Base-by-base conservation (phyloP, 53 echinoderm and acorn worm genomes). In the Zoroaster sp. region DNA sequence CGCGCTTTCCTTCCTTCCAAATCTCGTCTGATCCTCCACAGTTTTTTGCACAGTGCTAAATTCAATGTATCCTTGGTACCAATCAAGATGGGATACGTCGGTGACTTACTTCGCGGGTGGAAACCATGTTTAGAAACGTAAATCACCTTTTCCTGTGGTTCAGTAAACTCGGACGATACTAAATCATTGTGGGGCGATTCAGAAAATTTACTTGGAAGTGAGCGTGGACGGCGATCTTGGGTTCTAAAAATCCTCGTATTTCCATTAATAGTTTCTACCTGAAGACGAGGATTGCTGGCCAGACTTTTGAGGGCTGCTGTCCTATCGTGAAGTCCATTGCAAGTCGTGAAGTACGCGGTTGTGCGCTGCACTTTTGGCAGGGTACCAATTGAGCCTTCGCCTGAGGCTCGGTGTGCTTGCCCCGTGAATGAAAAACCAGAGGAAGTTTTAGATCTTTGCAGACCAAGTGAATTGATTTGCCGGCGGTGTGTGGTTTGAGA, bases 1-100 rank as follows among this genome's bases (percentile, higher is more conserved):
- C 92, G 92, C 41, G 92, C 95, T 67, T 87, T 92, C 5, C 74
- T 70, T 74, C 95, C 95, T 41, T 94, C 95, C 65, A 90, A 39
- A 77, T 92, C 90, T 12, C 87, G 79, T 17, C 92, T 80, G 31
- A 94, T 77, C 35, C 92, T 74, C 77, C 89, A 77, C 4, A 94
- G 59, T 69, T 88, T 88, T 72, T 78, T 91, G 17, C 83, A 77
- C 32, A 95, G 55, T 8, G 90, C 80, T 0, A 76, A 35, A 12
- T 91, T 88, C 28, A 95, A 51, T 37, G 91, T 83, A 38, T 93
- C 88, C 43, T 93, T 91, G 7, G 92, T 81, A 11, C 90, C 88
- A 37, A 83, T 83, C 14, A 95, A 79, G 21, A 93, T 73, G 34
- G 83, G 42, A 67, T 93, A 95, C 11, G 95, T 95, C 28, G 95